Evolutionary conservation across 23 tunicate genomes (phyloP), one percentile per base, ranked within the genome.

Genomic region (Styela plicata): DNA sequence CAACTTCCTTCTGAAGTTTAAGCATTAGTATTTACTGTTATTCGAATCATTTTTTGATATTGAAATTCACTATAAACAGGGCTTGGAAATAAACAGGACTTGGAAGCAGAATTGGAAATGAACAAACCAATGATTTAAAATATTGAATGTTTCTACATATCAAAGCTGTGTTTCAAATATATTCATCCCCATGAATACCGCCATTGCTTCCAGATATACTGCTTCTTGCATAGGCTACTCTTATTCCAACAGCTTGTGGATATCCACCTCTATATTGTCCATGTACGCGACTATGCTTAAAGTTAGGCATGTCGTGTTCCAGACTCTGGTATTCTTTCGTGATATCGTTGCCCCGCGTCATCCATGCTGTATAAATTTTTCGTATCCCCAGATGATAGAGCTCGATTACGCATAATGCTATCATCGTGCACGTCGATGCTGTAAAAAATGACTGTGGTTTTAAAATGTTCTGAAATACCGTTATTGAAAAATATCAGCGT

Each of bases 361-460:
- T 70, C 63, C 66, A 82, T 13, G 85, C 85, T 30, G 70, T 71
- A 26, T 70, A 34, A 26, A 76, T 77, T n/a, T 31, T 73, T 27
- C n/a, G 24, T n/a, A 82, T 26, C 2, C 85, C 85, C 23, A 82
- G 34, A 34, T 61, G 83, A 76, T 70, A 73, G n/a, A 82, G 81
- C 62, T 82, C 85, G 31, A 82, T 21, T 26, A 71, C 61, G 7
- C 34, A 3, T 7, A 71, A 25, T 28, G 17, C 35, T 34, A 71
- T 71, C 77, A 71, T 71, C 36, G 29, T 22, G 3, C 17, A 33
- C 17, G 37, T 34, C 16, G 77, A 30, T 71, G 36, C 77, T 71
- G 77, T 21, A 71, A 10, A 66, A 66, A 44, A n/a, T n/a, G n/a
- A n/a, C n/a, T n/a, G n/a, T n/a, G n/a, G n/a, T n/a, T n/a, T n/a